These are phyloP conservation scores for Phoenicopterus ruber DNA, from an alignment of 2,113 vertebrate species.

Conservation along the genomic window DNA sequence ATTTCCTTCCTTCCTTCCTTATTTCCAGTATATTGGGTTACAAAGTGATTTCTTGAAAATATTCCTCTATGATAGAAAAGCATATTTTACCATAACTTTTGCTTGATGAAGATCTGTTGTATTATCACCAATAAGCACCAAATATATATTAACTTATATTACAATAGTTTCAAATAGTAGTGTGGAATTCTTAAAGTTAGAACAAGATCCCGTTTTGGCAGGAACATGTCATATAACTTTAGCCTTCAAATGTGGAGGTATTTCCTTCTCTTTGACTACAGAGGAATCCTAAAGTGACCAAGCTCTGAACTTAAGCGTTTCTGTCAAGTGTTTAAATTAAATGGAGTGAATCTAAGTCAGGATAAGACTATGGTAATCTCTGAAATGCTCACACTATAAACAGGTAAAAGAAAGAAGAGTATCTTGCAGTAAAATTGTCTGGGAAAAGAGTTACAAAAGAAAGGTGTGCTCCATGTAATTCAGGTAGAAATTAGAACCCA, in stretches of 20 bases:
- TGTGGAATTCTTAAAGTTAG: background rate
- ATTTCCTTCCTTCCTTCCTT: background rate
- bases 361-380: background rate
- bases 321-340: background rate
- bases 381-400: background rate
- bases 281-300: background rate
- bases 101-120: background rate
- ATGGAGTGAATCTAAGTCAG: background rate
- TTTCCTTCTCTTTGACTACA: background rate
- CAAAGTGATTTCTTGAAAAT: background rate
- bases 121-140: background rate
- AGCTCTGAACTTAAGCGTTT: background rate
- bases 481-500: background rate
- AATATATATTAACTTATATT: background rate
- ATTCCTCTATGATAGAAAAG: background rate
- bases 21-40: background rate
- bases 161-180: background rate
- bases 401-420: background rate
- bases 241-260: background rate
- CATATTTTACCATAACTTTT: background rate
- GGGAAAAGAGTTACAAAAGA: background rate
- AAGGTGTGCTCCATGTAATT: background rate
- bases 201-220: background rate
- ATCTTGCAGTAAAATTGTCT: background rate
- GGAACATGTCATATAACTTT: background rate